Base-by-base conservation (phyloP, 1,140 invertebrate species). In the Heliconius nattereri region DNA sequence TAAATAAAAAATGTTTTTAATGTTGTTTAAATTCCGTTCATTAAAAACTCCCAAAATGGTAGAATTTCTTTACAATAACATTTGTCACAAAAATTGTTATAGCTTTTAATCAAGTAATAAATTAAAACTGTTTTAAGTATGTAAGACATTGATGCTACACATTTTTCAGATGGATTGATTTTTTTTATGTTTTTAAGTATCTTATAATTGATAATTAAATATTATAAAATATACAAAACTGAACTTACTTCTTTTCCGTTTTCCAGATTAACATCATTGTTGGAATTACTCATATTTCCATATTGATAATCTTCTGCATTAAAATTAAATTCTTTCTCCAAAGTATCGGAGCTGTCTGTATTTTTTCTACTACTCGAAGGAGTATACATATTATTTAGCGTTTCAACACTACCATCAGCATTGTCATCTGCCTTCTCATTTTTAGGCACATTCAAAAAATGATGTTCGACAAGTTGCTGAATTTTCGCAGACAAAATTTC, bases 301-400 rank as follows among this genome's bases (percentile, higher is more conserved):
- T 89, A 91, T n/a, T 87, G 86, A 73, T 86, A 88, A 75, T 93
- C 92, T 73, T 94, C 91, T 54, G 89, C 87, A 75, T 89, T 87
- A 37, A 90, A 91, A 73, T 89, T 87, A 13, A 90, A 93, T 75
- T 94, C 92, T 60, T 87, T 91, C n/a, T 94, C 91, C 76, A 92
- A 75, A 11, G 91, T 92, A 76, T 94, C 93, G 2, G 93, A 92
- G 45, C 89, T 94, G 37, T 92, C 91, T 0, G 91, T 93, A 82
- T 93, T 93, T 70, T 94, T 94, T 70, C 92, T 85, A 77, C 89
- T 93, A 54, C 85, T 90, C 6, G 86, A 84, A 6, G 91, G 90
- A 7, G 87, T 87, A 72, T 88, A 93, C 37, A 89, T 86, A 79
- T 91, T 87, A 73, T 93, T 90, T 29, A 93, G 52, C 7, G 86